A percentile compares a stretch with the other conserved stretches of the same genome.
Evolutionary conservation across 2,888 invertebrate genomes (phyloP).

Genomic region (Zhengitettix transpicula): DNA sequence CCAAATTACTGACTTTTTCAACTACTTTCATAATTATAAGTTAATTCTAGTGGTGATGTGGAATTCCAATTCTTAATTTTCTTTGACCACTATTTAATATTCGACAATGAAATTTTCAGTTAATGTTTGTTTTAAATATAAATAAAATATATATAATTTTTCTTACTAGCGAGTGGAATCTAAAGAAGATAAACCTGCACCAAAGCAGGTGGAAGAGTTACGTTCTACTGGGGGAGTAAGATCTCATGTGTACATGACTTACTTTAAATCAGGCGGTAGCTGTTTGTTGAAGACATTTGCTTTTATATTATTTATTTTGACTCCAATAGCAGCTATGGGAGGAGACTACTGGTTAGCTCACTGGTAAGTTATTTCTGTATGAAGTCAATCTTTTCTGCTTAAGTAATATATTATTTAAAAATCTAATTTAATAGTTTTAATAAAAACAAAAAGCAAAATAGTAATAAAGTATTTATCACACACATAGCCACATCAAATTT

Average conservation of each 20-base stretch:
- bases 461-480: no score
- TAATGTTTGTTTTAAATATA: background rate
- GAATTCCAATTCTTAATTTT: no score
- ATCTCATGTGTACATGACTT: background rate
- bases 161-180: background rate
- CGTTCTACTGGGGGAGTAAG: background rate
- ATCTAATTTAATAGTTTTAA: no score
- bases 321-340: constrained; percentile 51
- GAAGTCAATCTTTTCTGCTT: background rate
- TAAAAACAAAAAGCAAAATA: no score
- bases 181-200: background rate
- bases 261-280: constrained; percentile 35
- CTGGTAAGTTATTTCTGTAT: constrained; percentile 40
- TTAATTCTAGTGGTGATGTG: no score
- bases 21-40: no score
- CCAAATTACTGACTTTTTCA: no score
- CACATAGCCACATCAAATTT: no score
- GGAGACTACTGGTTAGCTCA: constrained; percentile 61
- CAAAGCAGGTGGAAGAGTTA: background rate
- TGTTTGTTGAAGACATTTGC: constrained; percentile 33
- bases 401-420: no score
- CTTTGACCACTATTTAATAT: no score
- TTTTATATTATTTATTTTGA: constrained; percentile 37
- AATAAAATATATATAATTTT: background rate
- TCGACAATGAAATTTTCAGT: background rate